Evolutionary conservation across 2,888 invertebrate species (phyloP).

Genomic region (Lasioglossum figueresi): DNA sequence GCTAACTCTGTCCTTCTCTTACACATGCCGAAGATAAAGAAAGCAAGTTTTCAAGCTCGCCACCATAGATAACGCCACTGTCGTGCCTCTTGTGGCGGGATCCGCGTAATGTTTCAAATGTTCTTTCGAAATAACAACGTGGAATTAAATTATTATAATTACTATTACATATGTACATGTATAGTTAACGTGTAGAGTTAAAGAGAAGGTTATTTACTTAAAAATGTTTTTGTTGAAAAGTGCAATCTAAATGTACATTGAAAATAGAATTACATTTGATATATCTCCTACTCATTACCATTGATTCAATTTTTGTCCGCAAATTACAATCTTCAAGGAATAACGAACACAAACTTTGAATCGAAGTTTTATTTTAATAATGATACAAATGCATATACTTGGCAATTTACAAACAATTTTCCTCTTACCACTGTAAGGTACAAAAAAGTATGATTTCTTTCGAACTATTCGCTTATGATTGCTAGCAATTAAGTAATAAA

Average conservation of each 20-base stretch:
- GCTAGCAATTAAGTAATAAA: background rate
- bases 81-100: no score
- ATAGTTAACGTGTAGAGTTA: no score
- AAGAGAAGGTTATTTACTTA: no score
- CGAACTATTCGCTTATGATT: background rate
- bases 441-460: background rate
- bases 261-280: background rate
- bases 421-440: background rate
- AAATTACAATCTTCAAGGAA: background rate
- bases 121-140: no score
- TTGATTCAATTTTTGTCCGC: background rate
- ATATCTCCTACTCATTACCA: background rate
- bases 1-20: no score
- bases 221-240: background rate
- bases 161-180: no score
- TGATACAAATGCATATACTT: background rate
- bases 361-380: background rate
- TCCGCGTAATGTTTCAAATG: no score
- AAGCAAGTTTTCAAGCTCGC: no score
- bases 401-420: background rate
- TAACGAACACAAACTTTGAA: background rate
- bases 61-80: no score
- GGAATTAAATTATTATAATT: no score
- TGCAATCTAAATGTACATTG: background rate
- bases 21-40: no score